Base-by-base conservation (phyloP, 2,888 invertebrate species). In the Gasteruption jaculator region DNA sequence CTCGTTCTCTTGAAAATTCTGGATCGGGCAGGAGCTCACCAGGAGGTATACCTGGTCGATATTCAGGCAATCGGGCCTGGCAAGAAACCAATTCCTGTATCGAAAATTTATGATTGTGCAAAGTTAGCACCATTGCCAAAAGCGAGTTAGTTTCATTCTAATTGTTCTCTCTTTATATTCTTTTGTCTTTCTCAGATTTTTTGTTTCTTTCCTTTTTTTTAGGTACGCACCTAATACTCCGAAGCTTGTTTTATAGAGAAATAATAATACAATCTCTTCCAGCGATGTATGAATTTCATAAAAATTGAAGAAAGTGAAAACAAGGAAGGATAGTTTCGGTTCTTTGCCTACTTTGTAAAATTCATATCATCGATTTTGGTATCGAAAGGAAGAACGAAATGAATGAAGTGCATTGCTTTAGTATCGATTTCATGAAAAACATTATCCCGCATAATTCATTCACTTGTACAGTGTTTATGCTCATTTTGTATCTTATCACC, bases 41-140 rank as follows among this genome's bases (percentile, higher is more conserved):
- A 52, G 65, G 57, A 50, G 73, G 70, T 47, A 71, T 63, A 57
- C 67, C 67, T 55, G 71, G 71, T 56, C 74, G 72, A 61, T 74
- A 78, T 60, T 79, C 79, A 65, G 81, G 81, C 71, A 81, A 76
- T 62, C 77, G 76, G 61, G 80, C 81, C 80, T 81, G 68, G 45
- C 70, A 68, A 68, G 63, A 63, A 69, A 68, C 65, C 68, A 70
- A 68, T 53, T 67, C 68, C 69, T 70, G 68, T 68, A 66, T 57
- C 63, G 58, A 61, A 65, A 60, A 65, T 62, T 61, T 54, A 58
- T 58, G 57, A 60, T 57, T 62, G 61, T 53, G 65, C 61, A 60
- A 60, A 55, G 64, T 69, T 70, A 67, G 64, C 65, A 62, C 63
- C 61, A 61, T 58, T 64, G 61, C 64, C 60, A 60, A 60, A n/a